Evolutionary conservation across 2,797 vertebrate genomes (phyloP), one percentile per base, ranked within the genome.

Genomic region (Betta splendens): DNA sequence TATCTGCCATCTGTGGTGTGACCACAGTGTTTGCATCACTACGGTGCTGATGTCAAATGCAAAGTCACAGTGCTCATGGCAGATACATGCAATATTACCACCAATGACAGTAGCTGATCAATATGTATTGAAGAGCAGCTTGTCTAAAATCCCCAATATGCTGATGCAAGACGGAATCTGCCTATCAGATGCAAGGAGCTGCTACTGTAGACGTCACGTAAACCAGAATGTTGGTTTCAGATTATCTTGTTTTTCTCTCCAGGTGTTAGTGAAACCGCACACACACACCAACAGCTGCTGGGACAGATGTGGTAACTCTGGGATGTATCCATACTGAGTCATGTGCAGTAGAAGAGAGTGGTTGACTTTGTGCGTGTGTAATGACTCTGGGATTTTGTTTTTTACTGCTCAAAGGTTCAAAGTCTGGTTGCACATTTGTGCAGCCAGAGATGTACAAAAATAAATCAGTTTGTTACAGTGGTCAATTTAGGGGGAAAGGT

Each of bases 301-400:
- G 76, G 66, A 74, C 83, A 88, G 85, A 85, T 89, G 86, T 86
- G 71, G 81, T 69, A 78, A 81, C 57, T 45, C 60, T 61, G 71
- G 64, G 77, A 70, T 74, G 40, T 54, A 42, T 56, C 72, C 36
- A 38, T n/a, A 64, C 54, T 87, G 85, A 87, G 73, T 88, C 85
- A 88, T 7, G 77, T 86, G 83, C 86, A 80, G 75, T 69, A 77
- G 49, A 35, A 33, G 60, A 49, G 53, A 36, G 31, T n/a, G 37
- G n/a, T n/a, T n/a, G n/a, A n/a, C n/a, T n/a, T n/a, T 45, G 26
- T 52, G 38, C 35, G 57, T 76, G 75, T 83, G 69, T 87, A 84
- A 85, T 80, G 77, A 84, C 57, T 72, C 43, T 47, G 59, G 52
- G 56, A 16, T 83, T 70, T 78, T 77, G 16, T 35, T 18, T 37